A percentile compares a stretch with the other conserved stretches of the same genome.
Conservation (phyloP, 2,888 invertebrate genomes). For the Apotomis betuletana region DNA sequence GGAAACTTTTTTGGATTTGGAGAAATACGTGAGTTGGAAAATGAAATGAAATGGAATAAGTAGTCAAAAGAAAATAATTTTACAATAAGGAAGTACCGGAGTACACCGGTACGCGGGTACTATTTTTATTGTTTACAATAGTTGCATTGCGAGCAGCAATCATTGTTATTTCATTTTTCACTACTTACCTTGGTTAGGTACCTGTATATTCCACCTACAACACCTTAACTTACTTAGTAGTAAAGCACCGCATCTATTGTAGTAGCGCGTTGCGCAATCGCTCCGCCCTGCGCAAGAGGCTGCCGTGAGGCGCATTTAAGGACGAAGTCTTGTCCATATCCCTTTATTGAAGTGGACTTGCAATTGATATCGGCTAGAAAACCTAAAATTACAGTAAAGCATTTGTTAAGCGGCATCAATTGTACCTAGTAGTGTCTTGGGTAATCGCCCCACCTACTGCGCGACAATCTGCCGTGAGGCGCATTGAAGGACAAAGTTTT, state of each 20-base stretch:
- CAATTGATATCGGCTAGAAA: neutral
- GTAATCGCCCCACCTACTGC: conserved; percentile 26
- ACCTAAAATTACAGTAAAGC: conserved; percentile 7
- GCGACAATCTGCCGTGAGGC: conserved; percentile 27
- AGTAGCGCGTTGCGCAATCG: conserved; percentile 29
- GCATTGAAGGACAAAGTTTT: neutral
- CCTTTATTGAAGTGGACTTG: too few relatives aligned
- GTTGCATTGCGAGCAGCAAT: too few relatives aligned
- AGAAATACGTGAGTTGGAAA: too few relatives aligned
- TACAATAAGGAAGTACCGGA: too few relatives aligned
- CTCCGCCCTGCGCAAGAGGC: conserved; percentile 27
- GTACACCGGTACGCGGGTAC: too few relatives aligned
- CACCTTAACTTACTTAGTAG: neutral
- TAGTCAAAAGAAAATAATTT: too few relatives aligned
- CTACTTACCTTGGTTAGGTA: too few relatives aligned
- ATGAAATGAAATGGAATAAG: too few relatives aligned
- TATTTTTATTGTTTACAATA: too few relatives aligned
- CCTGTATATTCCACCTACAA: neutral
- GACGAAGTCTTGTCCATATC: neutral
- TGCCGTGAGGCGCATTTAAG: conserved; percentile 13
- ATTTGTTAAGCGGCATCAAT: conserved; percentile 29
- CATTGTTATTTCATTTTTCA: too few relatives aligned
- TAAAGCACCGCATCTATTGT: conserved; percentile 27
- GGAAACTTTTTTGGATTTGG: too few relatives aligned
- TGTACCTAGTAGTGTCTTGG: conserved; percentile 28